phyloP scores from a whole-genome alignment of 2,888 invertebrate genomes.

The Phalera bucephala region DNA sequence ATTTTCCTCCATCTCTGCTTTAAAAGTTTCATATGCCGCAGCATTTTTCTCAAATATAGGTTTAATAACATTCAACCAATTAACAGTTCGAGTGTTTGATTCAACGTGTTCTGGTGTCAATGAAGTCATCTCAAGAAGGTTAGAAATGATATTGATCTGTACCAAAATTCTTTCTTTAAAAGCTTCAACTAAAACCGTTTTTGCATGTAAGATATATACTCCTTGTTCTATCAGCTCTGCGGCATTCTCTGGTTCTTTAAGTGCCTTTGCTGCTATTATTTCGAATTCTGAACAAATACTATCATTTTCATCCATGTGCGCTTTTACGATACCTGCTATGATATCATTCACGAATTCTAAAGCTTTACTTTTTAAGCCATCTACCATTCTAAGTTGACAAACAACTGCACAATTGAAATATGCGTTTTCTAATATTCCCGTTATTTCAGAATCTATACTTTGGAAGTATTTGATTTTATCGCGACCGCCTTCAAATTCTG shows the following conservation, averaged over 20 bases:
- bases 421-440: slow-evolving; percentile 85
- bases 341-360: slow-evolving; percentile 83
- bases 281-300: slow-evolving; percentile 89
- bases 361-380: slow-evolving; percentile 83
- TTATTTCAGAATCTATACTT: slow-evolving; percentile 83
- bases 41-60: slow-evolving; percentile 92
- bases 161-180: slow-evolving; percentile 87
- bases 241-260: slow-evolving; percentile 89
- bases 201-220: slow-evolving; percentile 90
- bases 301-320: slow-evolving; percentile 86
- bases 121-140: slow-evolving; percentile 90
- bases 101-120: slow-evolving; percentile 89
- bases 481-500: slow-evolving; percentile 83
- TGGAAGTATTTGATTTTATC: slow-evolving; percentile 85
- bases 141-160: slow-evolving; percentile 86
- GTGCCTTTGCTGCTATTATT: slow-evolving; percentile 85
- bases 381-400: slow-evolving; percentile 84
- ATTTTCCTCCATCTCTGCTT: slow-evolving; percentile 92
- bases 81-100: slow-evolving; percentile 91
- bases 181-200: slow-evolving; percentile 86
- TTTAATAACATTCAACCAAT: slow-evolving; percentile 91
- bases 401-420: slow-evolving; percentile 86
- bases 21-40: slow-evolving; percentile 89
- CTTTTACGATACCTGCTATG: slow-evolving; percentile 84
- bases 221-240: slow-evolving; percentile 92